Base-by-base conservation (phyloP, 2,888 invertebrate species). In the Aporophyla lueneburgensis region DNA sequence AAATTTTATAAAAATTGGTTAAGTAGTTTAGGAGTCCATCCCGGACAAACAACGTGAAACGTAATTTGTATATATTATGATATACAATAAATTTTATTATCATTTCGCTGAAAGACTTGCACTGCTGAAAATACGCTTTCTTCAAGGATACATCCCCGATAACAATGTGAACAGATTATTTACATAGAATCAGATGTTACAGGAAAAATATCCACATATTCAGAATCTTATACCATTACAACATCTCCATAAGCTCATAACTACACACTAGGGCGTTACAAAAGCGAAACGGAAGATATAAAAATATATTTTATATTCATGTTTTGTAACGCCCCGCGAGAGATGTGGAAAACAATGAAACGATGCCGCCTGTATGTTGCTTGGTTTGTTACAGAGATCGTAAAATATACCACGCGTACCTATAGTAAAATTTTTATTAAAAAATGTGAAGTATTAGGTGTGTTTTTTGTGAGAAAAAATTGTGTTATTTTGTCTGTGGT, bases 241-340 rank as follows among this genome's bases (percentile, higher is more conserved):
- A 71, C 68, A 66, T 56, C 24, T 71, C 27, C 65, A 69, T 78
- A 86, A 78, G 49, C 74, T 74, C 21, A 67, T 82, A 81, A 87
- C 78, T 83, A 88, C 74, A 76, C 80, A 65, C 85, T 43, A 43
- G 83, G 81, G 87, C 61, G 77, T 69, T 65, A 59, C 80, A 81
- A 83, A 82, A 82, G 68, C 66, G 76, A 84, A 87, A 78, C 81
- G 80, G 71, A 80, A 83, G 80, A 80, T 84, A 80, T 87, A 86
- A 88, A 87, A 84, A 81, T 74, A 83, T 77, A 85, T 84, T 87
- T 87, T 76, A 87, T 88, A 88, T 88, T 88, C 87, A 83, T 81
- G 81, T 82, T 78, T 71, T 61, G 69, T 63, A 69, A 46, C 71
- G 66, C 79, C 82, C 66, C 86, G 53, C 40, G 82, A 68, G 80